phyloP scores from a whole-genome alignment of 2,888 invertebrate genomes.

The Nymphalis urticae region DNA sequence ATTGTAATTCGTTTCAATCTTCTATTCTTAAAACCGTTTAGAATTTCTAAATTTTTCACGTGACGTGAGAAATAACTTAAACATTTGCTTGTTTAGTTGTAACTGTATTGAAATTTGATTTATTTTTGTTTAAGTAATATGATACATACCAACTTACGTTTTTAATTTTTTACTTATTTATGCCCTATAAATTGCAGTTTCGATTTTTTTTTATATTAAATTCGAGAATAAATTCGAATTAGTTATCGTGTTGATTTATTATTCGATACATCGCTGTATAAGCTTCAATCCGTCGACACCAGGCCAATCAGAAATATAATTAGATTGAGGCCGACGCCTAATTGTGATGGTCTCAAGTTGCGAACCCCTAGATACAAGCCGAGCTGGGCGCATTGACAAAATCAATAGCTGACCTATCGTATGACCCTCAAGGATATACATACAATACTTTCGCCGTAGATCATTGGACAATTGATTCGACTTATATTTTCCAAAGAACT shows the following conservation, averaged over 20 bases:
- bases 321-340: constrained; percentile 74
- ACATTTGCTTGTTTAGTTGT: background rate
- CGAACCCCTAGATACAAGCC: constrained; percentile 59
- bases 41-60: background rate
- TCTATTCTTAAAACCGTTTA: constrained; percentile 31
- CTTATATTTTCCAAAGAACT: background rate
- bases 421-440: constrained; percentile 51
- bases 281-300: constrained; percentile 39
- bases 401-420: constrained; percentile 71
- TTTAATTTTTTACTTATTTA: background rate
- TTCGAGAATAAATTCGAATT: constrained; percentile 1
- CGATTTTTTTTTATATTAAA: background rate
- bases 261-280: constrained; percentile 30
- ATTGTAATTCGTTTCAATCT: constrained; percentile 49
- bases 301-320: constrained; percentile 78
- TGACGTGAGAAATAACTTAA: background rate
- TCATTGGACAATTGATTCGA: background rate
- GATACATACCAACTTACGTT: background rate
- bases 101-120: background rate
- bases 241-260: constrained; percentile 16
- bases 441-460: constrained; percentile 39
- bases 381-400: constrained; percentile 53
- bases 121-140: background rate
- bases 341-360: constrained; percentile 78
- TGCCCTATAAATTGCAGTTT: background rate